Base-by-base conservation (phyloP, 2,888 invertebrate species). In the Liodrosophila aerea region DNA sequence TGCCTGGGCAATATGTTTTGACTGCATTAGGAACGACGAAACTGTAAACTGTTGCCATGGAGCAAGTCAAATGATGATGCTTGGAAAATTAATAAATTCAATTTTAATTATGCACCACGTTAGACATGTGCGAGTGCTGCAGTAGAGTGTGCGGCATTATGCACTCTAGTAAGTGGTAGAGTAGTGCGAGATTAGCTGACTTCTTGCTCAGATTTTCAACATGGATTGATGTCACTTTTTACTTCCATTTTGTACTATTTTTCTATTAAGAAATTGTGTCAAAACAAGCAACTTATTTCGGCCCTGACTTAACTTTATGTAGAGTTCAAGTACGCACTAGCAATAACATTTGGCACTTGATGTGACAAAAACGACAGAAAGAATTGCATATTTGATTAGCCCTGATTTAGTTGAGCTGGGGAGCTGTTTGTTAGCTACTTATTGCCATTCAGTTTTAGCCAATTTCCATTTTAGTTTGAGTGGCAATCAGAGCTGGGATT, bases 401-500 rank as follows among this genome's bases (percentile, higher is more conserved):
- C 44, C 15, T 39, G 51, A 52, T 49, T 52, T 50, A 18, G 30
- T 41, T 68, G 27, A n/a, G 16, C 12, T 9, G 49, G 18, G n/a
- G 11, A 33, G 13, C 40, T 64, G 44, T 64, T 66, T 45, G 41
- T 58, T 47, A 56, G 72, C 76, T 68, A 63, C 78, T 78, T 76
- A 65, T 61, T 18, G 51, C 54, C 57, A 64, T 76, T 71, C 43
- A 7, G 49, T 68, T 68, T 52, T 40, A 45, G 71, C 49, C 76
- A 78, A 77, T 80, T 69, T 76, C 47, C 69, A 77, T 74, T 74
- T 54, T 47, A 67, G 73, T 67, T 69, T 57, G 59, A 73, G 70
- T 65, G 71, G 67, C 73, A 76, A 61, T 82, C 70, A 69, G 75
- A 36, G 53, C 37, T 54, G 18, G 41, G 70, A 73, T 58, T 73